Evolutionary conservation across 2,888 invertebrate genomes (phyloP), one percentile per base, ranked within the genome.

Genomic region (Cinara cedri): DNA sequence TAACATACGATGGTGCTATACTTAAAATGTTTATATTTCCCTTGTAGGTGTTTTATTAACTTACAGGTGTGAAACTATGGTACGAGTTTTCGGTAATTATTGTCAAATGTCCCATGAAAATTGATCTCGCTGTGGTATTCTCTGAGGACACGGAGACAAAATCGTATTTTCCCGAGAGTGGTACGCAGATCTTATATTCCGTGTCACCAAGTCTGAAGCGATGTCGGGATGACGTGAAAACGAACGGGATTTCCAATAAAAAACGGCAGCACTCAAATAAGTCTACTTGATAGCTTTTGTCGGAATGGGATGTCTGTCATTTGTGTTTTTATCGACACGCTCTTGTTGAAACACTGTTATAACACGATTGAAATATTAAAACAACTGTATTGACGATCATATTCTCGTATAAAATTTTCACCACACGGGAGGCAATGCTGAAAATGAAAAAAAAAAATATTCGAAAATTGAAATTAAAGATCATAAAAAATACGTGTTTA

Each of bases 221-320:
- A 13, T 19, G 55, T 11, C 11, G 44, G 49, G 26, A 10, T 42
- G 34, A 21, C 34, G 57, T 49, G n/a, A 72, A 62, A 72, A 72
- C 3, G n/a, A 60, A 72, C 49, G 9, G 34, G 11, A 49, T 72
- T 19, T 62, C 49, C 57, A 13, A 72, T 62, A 60, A 62, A 62
- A n/a, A 49, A 26, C 26, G 26, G 60, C 49, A 24, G 72, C 49
- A 49, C 26, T 62, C 14, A 60, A 49, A 49, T 49, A 72, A 62
- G 62, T 72, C 72, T 34, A 14, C 26, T 49, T 72, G 60, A 72
- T 72, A 19, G 60, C 49, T 49, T 60, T 62, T 62, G 34, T 72
- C 19, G 49, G 26, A 51, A 72, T 49, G 26, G 60, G 49, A 72
- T 62, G 6, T 34, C 49, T 62, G 11, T 34, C 49, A 72, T 72